Base-by-base conservation (phyloP, 1,140 invertebrate species). In the Leptonema lineaticorne region DNA sequence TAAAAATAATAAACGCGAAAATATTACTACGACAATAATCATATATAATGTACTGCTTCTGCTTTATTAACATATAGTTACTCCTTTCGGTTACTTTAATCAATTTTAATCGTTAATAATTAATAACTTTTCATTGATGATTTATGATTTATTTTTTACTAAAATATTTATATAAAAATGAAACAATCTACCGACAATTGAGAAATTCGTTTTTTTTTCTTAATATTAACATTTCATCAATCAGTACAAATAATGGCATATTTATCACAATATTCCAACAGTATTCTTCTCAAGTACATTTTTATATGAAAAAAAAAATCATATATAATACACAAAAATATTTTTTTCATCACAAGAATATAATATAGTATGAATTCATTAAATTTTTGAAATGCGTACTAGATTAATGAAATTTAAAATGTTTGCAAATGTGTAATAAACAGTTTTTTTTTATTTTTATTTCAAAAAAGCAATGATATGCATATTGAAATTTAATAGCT, bases 41-140 rank as follows among this genome's bases (percentile, higher is more conserved):
- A n/a, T n/a, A n/a, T n/a, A 69, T 48, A 60, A 53, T 69, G 33
- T 53, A 67, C 29, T 45, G 64, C 60, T 59, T 67, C 41, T 69
- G 58, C 62, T 71, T 64, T 64, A 50, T 64, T 64, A 59, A 62
- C 59, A 62, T 5, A 26, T 58, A 26, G 28, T 45, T 9, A 62
- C n/a, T n/a, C 18, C 18, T 62, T 62, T 62, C 22, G 28, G 18
- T 45, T 45, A 62, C 11, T 41, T 45, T 45, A 62, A 33, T 62
- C n/a, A n/a, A n/a, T n/a, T n/a, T n/a, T n/a, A n/a, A n/a, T n/a
- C n/a, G n/a, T n/a, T n/a, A n/a, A n/a, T n/a, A n/a, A n/a, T n/a
- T n/a, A n/a, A n/a, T n/a, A n/a, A n/a, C n/a, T n/a, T n/a, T n/a
- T n/a, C n/a, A n/a, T n/a, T n/a, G n/a, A n/a, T n/a, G n/a, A n/a